phyloP scores from a whole-genome alignment of 1,140 invertebrate genomes.

The Nebria ingens region DNA sequence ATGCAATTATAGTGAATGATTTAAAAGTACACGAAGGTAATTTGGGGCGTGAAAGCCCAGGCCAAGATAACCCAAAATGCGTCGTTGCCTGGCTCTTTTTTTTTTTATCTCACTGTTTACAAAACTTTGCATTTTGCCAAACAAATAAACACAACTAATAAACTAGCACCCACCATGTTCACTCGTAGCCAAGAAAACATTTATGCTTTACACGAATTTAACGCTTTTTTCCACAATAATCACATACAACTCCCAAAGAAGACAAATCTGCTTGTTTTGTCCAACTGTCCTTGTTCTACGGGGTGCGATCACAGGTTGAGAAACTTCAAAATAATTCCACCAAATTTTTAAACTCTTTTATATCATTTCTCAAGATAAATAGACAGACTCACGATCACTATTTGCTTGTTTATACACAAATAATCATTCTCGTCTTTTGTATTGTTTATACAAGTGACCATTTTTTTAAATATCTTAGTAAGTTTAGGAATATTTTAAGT shows the following conservation, averaged over 20 bases:
- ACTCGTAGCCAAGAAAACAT: background rate
- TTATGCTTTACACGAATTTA: background rate
- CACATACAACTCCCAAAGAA: background rate
- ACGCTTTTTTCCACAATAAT: background rate
- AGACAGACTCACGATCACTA: too few relatives aligned
- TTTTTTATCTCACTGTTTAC: background rate
- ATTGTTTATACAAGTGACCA: background rate
- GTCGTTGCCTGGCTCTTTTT: background rate
- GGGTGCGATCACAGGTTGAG: background rate
- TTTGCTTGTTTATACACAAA: too few relatives aligned
- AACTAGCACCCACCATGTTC: background rate
- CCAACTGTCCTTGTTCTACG: slow-evolving; percentile 6
- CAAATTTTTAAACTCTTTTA: background rate
- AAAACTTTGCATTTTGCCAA: background rate
- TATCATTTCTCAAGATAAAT: too few relatives aligned
- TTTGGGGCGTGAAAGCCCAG: background rate
- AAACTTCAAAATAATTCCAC: background rate
- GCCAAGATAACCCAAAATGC: background rate
- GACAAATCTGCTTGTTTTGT: slow-evolving; percentile 6
- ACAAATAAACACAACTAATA: background rate
- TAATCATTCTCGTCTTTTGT: too few relatives aligned
- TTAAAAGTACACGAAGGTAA: background rate
- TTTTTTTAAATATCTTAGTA: background rate
- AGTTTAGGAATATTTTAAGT: background rate
- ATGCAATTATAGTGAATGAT: background rate